Conservation (phyloP, 2,888 invertebrate genomes). For the Orthosia cruda region DNA sequence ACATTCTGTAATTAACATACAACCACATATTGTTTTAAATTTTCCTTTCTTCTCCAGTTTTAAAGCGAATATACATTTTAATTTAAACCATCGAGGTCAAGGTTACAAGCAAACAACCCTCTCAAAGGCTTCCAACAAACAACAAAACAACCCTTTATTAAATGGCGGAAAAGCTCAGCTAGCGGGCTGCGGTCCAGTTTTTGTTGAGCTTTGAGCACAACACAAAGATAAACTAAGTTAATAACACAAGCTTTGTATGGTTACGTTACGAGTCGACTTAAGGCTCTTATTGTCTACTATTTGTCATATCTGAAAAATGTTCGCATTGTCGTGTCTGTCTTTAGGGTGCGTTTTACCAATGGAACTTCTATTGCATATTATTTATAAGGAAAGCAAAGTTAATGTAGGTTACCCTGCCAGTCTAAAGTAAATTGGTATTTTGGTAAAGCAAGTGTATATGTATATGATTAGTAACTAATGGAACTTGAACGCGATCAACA, state of each 20-base stretch:
- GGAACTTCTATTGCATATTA: too few relatives aligned
- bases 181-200: slow-evolving; percentile 20
- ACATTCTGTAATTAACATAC: not conserved
- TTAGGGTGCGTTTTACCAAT: too few relatives aligned
- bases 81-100: slow-evolving; percentile 22
- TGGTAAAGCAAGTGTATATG: too few relatives aligned
- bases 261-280: not conserved
- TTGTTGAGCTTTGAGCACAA: slow-evolving; percentile 12
- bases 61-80: slow-evolving; percentile 5
- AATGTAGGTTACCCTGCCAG: too few relatives aligned
- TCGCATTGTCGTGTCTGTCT: too few relatives aligned
- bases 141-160: slow-evolving; percentile 36
- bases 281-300: too few relatives aligned
- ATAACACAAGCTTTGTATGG: not conserved
- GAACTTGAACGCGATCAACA: too few relatives aligned
- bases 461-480: too few relatives aligned
- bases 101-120: not conserved
- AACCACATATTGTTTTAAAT: not conserved
- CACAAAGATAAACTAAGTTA: slow-evolving; percentile 16
- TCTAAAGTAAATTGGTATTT: too few relatives aligned
- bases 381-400: too few relatives aligned
- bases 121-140: slow-evolving; percentile 23
- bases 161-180: not conserved
- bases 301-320: too few relatives aligned
- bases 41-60: not conserved